phyloP scores from a whole-genome alignment of 92 coral and sea anemone genomes.

The Palythoa grandiflora region DNA sequence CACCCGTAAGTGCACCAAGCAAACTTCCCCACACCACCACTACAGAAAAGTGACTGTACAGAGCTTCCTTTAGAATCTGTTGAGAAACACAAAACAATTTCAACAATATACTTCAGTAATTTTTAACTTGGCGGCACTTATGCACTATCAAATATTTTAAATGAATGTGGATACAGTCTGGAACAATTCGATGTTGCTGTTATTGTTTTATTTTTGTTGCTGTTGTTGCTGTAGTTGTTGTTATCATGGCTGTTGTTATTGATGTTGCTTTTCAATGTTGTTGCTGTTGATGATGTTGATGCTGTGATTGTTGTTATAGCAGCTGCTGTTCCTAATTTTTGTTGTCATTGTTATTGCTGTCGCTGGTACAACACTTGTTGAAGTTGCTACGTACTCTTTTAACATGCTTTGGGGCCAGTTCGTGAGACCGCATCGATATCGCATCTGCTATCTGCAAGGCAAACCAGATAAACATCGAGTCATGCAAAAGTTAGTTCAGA shows the following conservation, averaged over 20 bases:
- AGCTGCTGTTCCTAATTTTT: too few species aligned
- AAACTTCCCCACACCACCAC: conserved; percentile 86
- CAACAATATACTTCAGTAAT: background rate
- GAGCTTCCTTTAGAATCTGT: conserved; percentile 72
- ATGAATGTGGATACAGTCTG: too few species aligned
- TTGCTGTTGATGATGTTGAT: too few species aligned
- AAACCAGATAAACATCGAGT: background rate
- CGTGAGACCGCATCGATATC: conserved; percentile 76
- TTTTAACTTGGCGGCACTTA: background rate
- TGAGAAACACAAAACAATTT: background rate
- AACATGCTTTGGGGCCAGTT: conserved; percentile 72
- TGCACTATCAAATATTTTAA: too few species aligned
- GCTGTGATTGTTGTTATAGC: too few species aligned
- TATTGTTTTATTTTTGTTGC: background rate
- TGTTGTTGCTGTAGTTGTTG: background rate
- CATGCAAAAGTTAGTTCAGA: background rate
- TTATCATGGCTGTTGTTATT: too few species aligned
- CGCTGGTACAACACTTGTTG: too few species aligned
- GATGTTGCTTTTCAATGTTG: too few species aligned
- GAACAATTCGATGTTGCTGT: too few species aligned
- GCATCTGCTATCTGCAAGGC: conserved; percentile 71
- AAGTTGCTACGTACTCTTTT: conserved; percentile 60
- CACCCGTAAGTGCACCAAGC: conserved; percentile 80
- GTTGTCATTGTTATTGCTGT: too few species aligned
- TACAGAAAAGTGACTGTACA: conserved; percentile 74